phyloP scores from a whole-genome alignment of 2,797 vertebrate genomes.

The Pangasius macronema region DNA sequence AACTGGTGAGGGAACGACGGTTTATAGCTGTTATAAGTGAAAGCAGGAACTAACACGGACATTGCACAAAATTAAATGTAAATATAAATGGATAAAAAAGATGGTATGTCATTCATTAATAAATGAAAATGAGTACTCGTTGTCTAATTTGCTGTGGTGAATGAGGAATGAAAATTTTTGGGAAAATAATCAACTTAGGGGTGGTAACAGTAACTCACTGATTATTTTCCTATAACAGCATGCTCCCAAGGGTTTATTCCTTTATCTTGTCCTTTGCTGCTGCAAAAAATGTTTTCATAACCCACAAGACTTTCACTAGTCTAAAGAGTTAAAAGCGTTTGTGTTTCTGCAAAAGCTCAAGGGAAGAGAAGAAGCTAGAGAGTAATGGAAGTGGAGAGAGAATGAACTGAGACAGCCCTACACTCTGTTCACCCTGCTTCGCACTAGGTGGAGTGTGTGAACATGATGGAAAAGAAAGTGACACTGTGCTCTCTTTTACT shows the following conservation, averaged over 20 bases:
- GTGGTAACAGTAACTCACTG: neutral
- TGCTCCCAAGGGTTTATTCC: neutral
- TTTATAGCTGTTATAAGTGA: neutral
- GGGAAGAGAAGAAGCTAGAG: neutral
- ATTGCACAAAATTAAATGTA: neutral
- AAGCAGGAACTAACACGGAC: neutral
- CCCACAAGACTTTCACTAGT: too few relatives aligned
- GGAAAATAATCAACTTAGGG: neutral
- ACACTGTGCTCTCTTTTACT: constrained; percentile 17
- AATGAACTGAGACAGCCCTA: neutral
- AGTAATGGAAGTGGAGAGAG: neutral
- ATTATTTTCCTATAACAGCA: neutral
- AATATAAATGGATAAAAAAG: neutral
- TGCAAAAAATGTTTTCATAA: neutral
- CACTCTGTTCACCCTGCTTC: neutral
- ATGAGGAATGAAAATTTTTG: neutral
- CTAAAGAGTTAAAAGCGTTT: neutral
- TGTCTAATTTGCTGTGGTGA: neutral
- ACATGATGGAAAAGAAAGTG: constrained; percentile 27
- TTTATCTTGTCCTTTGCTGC: neutral
- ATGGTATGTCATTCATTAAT: neutral
- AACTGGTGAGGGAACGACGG: neutral
- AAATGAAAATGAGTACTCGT: neutral
- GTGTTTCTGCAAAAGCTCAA: neutral
- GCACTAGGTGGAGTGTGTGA: constrained; percentile 8